Evolutionary conservation across 1,140 invertebrate genomes (phyloP), one percentile per base, ranked within the genome.

Genomic region (Drosophila hydei): DNA sequence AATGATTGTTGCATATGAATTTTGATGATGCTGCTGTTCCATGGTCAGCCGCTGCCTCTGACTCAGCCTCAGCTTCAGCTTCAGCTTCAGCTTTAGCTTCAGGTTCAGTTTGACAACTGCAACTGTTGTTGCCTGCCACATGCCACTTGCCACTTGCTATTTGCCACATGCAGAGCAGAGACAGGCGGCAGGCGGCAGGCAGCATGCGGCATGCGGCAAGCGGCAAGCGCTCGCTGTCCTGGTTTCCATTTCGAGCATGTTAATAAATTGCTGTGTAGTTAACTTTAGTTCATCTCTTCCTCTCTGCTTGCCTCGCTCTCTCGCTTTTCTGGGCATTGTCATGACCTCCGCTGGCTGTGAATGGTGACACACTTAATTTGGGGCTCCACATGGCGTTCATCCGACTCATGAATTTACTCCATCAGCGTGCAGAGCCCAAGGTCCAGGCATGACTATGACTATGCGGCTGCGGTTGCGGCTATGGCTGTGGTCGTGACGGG

Each of bases 341-440:
- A 27, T 36, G 36, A 30, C 18, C 43, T 40, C 33, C 25, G 16
- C 43, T 27, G 25, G 25, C 25, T 52, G 18, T 16, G 40, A 33
- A 48, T 64, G 47, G 54, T 67, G 69, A 72, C 69, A 67, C 63
- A 72, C 69, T 72, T 65, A 59, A 72, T 72, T 72, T 72, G 51
- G 69, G 62, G 47, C 51, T 58, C 40, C 55, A 67, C 69, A 67
- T 59, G 55, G 69, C 69, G 69, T 52, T 45, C 54, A 59, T 56
- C 54, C 63, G 54, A 67, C 47, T 72, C 69, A 72, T 72, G 69
- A 72, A 72, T 72, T 72, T 72, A 72, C 69, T 72, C 67, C 69
- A 67, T 60, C 69, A 71, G 62, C 52, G 14, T 16, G 61, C 56
- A 69, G 43, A 23, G 18, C 33, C 56, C 65, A 45, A 18, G 19